Percentiles rank a stretch among this genome's conserved stretches.
Evolutionary conservation across 2,113 vertebrate species (phyloP).

Genomic region (Bujurquina vittata): DNA sequence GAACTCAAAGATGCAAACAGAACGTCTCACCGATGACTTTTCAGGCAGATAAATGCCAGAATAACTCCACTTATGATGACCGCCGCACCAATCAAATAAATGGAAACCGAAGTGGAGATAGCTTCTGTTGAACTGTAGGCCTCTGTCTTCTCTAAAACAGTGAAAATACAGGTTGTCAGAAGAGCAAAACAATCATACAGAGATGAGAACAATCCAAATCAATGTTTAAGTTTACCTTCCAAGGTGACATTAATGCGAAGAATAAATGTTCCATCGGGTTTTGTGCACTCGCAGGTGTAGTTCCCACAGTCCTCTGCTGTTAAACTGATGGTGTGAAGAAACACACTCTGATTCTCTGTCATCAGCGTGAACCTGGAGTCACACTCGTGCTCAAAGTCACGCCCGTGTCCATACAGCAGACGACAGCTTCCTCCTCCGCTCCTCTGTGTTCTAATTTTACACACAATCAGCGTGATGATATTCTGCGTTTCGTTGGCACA

Average conservation of each 20-base stretch:
- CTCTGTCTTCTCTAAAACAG: not conserved
- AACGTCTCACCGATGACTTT: rapidly evolving
- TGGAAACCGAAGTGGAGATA: too few relatives aligned
- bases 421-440: not conserved
- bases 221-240: not conserved
- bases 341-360: not conserved
- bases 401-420: not conserved
- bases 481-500: not conserved
- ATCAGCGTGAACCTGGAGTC: not conserved
- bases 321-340: not conserved
- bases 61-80: rapidly evolving
- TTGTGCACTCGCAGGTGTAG: not conserved
- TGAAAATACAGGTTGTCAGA: too few relatives aligned
- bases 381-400: not conserved
- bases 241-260: not conserved
- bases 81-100: not conserved
- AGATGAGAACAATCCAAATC: too few relatives aligned
- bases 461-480: rapidly evolving
- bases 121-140: rapidly evolving
- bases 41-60: not conserved
- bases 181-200: too few relatives aligned
- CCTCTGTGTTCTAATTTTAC: not conserved
- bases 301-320: not conserved
- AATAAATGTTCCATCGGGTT: not conserved
- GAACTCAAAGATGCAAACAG: not conserved